Base-by-base conservation (phyloP, 2,888 invertebrate species). In the Cremastobaeus sp. region DNA sequence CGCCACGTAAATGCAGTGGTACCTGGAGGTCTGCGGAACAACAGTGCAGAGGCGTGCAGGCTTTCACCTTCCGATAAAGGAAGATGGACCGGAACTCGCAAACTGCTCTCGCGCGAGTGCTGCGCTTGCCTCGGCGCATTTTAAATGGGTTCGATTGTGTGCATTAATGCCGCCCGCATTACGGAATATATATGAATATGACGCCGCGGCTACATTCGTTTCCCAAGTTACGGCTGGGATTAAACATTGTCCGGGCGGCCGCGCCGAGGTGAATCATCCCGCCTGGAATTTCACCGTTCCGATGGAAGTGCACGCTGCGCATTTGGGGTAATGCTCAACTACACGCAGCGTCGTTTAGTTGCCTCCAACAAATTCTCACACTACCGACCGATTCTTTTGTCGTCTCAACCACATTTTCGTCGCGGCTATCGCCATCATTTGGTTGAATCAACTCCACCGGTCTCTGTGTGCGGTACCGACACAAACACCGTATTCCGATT, bases 31-130 rank as follows among this genome's bases (percentile, higher is more conserved):
- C 68, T 32, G 47, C 66, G 43, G 65, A 68, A 80, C 77, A 82
- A 59, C 74, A 60, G 72, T 79, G 82, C 84, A 84, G 83, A 84
- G 84, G 84, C 84, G 84, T 84, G 78, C 55, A 74, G 77, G 77
- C 79, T 82, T 81, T 79, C 79, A 78, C 79, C 75, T 77, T 70
- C 71, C 64, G 69, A 74, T 72, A 74, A 72, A 65, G 64, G 60
- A 60, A 66, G 65, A 74, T 71, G 76, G 64, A 68, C 73, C 76
- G 70, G 74, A 71, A 76, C 70, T 54, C 39, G 57, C 59, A 35
- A 32, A 34, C 43, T 11, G 17, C n/a, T 9, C 34, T 17, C 12
- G 17, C 50, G 30, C 65, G 39, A 43, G 39, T 39, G 64, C 30
- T 45, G 43, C 43, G 48, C 15, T 1, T 39, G 35, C 41, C 45